phyloP scores from a whole-genome alignment of 2,797 vertebrate genomes.

The Setipinna tenuifilis region DNA sequence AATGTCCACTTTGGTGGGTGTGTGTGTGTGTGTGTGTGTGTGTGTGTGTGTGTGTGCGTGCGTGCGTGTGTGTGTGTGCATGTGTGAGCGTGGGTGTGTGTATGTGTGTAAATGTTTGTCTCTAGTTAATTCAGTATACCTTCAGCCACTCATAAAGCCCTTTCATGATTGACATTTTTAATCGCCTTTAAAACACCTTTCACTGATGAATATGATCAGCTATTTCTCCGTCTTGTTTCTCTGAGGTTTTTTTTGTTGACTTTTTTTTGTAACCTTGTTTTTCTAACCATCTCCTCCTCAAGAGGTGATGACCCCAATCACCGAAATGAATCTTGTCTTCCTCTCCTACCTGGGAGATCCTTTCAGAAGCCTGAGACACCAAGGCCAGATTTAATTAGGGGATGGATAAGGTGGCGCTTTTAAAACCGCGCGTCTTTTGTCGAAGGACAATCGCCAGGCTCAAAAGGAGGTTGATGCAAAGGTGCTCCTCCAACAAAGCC shows the following conservation, averaged over 20 bases:
- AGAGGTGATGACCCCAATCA: not conserved
- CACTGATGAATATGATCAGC: not conserved
- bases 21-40: too few species aligned
- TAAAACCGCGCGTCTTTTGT: not conserved
- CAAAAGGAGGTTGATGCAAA: not conserved
- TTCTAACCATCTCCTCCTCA: not conserved
- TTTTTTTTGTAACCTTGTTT: conserved; percentile 18
- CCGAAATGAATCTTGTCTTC: not conserved
- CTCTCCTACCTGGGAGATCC: not conserved
- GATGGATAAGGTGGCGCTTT: not conserved
- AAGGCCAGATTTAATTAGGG: not conserved
- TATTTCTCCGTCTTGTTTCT: not conserved
- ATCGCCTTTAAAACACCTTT: not conserved
- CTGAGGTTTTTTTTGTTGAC: not conserved
- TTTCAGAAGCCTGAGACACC: not conserved
- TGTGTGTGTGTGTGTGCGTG: not conserved
- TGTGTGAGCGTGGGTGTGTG: not conserved
- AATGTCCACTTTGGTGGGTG: too few species aligned
- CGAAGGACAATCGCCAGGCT: not conserved
- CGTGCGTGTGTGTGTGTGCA: conserved; percentile 16
- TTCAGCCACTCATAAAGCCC: not conserved
- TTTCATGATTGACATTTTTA: not conserved
- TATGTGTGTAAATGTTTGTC: not conserved
- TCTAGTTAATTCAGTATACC: not conserved
- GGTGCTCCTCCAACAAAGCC: not conserved